phyloP scores from a whole-genome alignment of 2,113 vertebrate species.

The Nesospiza acunhae region DNA sequence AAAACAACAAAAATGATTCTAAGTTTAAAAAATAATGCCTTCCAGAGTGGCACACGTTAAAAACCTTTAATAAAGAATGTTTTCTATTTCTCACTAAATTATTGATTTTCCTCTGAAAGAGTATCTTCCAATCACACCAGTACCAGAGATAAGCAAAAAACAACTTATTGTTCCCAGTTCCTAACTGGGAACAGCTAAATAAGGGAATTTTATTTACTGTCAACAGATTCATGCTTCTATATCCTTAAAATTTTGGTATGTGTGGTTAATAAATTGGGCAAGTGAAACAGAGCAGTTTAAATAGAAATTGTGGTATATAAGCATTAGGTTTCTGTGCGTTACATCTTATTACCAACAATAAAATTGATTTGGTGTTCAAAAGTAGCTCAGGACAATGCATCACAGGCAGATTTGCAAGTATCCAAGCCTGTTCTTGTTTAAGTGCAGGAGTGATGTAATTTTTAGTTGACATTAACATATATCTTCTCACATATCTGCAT shows the following conservation, averaged over 20 bases:
- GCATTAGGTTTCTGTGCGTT: not conserved
- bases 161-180: not conserved
- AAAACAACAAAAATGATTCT: not conserved
- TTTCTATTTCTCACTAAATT: not conserved
- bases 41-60: not conserved
- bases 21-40: not conserved
- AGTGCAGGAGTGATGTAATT: not conserved
- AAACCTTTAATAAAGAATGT: not conserved
- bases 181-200: not conserved
- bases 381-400: not conserved
- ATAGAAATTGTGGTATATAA: not conserved
- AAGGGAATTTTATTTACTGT: not conserved
- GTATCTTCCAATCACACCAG: not conserved
- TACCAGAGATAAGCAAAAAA: not conserved
- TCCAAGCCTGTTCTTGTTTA: not conserved
- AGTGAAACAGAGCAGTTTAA: not conserved
- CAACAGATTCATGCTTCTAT: not conserved
- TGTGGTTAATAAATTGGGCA: not conserved
- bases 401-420: not conserved
- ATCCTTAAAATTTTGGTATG: not conserved
- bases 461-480: not conserved
- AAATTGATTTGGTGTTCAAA: not conserved
- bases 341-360: not conserved
- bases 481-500: not conserved
- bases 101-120: not conserved